Conservation (phyloP, 2,113 vertebrate genomes). For the Sula dactylatra region DNA sequence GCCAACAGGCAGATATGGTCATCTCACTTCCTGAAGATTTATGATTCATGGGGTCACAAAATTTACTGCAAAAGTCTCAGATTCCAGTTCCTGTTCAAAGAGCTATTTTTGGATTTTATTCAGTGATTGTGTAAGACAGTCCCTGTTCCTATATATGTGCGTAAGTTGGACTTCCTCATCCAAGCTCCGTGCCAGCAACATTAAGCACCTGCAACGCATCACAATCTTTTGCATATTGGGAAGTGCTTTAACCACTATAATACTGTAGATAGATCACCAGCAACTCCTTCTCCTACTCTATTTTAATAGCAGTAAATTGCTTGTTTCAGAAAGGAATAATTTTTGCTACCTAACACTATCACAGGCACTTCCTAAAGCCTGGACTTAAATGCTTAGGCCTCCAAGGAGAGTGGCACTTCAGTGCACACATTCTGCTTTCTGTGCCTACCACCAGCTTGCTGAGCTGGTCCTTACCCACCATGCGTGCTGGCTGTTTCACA, state of each 20-base stretch:
- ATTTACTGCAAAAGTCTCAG: not conserved
- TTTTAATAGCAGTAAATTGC: not conserved
- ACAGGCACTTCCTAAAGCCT: not conserved
- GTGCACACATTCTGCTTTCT: not conserved
- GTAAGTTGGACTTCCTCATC: not conserved
- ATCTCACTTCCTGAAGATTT: not conserved
- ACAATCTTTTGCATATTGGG: not conserved
- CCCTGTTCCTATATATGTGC: too few species aligned
- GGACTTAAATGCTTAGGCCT: not conserved
- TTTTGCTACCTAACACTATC: not conserved
- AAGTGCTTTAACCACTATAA: not conserved
- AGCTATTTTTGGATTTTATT: not conserved
- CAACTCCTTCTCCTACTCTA: not conserved
- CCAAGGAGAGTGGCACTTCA: not conserved
- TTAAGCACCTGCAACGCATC: not conserved
- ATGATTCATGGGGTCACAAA: not conserved
- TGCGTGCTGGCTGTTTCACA: not conserved
- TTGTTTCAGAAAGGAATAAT: not conserved
- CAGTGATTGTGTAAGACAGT: not conserved
- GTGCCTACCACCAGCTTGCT: not conserved
- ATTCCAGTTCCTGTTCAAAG: not conserved
- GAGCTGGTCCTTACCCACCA: not conserved
- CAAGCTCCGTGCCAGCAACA: not conserved
- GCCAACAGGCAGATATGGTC: not conserved
- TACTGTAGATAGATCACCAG: not conserved